phyloP scores from a whole-genome alignment of 2,113 vertebrate genomes.

The Ginglymostoma cirratum region DNA sequence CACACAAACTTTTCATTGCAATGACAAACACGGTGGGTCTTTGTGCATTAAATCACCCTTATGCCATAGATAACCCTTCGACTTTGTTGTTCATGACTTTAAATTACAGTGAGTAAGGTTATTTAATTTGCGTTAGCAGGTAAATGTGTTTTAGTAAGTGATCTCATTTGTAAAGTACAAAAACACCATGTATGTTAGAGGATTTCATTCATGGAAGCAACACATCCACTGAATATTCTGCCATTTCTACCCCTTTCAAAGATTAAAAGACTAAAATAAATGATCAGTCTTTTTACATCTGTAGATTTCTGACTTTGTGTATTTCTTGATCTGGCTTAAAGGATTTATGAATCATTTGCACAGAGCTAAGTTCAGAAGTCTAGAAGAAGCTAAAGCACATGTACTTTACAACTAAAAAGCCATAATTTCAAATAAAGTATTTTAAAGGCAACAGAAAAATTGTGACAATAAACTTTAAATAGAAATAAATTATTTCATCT shows the following conservation, averaged over 20 bases:
- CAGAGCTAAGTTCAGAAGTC: neutral
- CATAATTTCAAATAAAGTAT: neutral
- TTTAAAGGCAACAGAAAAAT: neutral
- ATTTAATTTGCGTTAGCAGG: neutral
- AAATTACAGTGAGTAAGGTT: neutral
- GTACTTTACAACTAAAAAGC: too few species aligned
- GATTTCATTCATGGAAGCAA: neutral
- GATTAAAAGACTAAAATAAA: neutral
- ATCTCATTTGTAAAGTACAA: neutral
- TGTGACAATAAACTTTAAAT: too few species aligned
- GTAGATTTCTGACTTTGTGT: neutral
- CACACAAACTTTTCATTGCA: neutral
- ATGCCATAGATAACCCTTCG: neutral
- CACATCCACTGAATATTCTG: neutral
- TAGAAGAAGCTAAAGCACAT: neutral
- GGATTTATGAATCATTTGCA: neutral
- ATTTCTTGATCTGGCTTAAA: neutral
- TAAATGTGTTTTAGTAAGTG: neutral
- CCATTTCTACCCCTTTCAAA: neutral
- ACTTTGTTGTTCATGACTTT: neutral
- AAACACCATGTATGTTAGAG: neutral
- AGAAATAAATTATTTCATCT: too few species aligned
- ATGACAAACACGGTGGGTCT: neutral
- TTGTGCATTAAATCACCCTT: neutral
- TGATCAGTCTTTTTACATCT: neutral